Evolutionary conservation across 2,113 vertebrate genomes (phyloP).

Genomic region (Rostratula benghalensis): DNA sequence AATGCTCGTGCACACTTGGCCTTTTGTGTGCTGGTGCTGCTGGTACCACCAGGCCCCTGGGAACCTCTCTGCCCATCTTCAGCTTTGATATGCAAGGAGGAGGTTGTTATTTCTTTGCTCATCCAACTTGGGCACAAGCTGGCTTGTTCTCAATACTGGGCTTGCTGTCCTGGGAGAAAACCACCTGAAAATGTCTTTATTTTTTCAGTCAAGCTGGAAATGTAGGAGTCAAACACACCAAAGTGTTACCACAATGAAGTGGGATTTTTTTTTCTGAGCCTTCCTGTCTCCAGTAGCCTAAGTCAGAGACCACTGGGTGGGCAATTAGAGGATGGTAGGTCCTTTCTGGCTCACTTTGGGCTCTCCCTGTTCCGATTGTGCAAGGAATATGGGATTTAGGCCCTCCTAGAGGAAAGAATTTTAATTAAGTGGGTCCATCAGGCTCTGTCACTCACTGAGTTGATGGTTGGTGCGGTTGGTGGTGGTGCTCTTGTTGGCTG

Average conservation of each 20-base stretch:
- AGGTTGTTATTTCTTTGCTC: neutral
- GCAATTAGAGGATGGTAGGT: fast-evolving
- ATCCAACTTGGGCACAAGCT: neutral
- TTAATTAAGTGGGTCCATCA: neutral
- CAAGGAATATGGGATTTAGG: neutral
- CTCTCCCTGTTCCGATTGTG: neutral
- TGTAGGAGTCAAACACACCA: neutral
- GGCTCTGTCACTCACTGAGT: neutral
- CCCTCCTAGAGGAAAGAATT: neutral
- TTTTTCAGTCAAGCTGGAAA: neutral
- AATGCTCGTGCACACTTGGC: neutral
- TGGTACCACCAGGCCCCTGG: neutral
- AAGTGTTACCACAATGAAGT: neutral
- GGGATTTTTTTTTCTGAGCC: neutral
- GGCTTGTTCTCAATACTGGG: neutral
- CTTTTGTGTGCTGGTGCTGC: neutral
- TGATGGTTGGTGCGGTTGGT: neutral
- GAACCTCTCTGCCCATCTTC: neutral
- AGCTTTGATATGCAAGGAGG: neutral
- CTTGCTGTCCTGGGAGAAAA: neutral
- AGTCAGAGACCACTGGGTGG: neutral
- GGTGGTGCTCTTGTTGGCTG: neutral
- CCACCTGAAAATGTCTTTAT: too few species aligned
- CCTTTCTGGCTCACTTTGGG: neutral
- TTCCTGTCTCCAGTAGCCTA: neutral